These are phyloP conservation scores for Calameuta filiformis DNA, from an alignment of 2,888 invertebrate species.

Conservation along the genomic window DNA sequence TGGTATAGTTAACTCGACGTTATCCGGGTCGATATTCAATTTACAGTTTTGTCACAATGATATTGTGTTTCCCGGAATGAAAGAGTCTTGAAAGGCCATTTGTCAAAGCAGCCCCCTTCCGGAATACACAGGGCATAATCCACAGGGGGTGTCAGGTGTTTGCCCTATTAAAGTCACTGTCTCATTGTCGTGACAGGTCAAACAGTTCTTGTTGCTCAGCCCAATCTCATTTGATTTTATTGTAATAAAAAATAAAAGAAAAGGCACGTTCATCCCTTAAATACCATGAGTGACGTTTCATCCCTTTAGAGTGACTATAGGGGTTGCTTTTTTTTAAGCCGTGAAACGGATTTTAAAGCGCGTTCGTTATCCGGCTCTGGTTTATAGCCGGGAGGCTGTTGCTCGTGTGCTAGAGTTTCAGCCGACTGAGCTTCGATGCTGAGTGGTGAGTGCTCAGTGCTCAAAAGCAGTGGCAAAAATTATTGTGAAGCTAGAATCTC, in stretches of 20 bases:
- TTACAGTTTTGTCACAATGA: conserved; percentile 60
- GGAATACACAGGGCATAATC: neutral
- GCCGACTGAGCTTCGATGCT: neutral
- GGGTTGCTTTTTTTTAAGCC: neutral
- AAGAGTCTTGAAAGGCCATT: neutral
- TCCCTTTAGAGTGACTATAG: neutral
- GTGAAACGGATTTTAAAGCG: neutral
- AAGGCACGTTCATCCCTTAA: neutral
- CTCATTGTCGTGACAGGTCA: neutral
- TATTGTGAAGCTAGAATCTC: too few species aligned
- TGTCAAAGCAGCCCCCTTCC: neutral
- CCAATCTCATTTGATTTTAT: neutral
- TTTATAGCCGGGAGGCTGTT: neutral
- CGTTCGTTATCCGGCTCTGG: neutral
- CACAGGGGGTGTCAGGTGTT: neutral
- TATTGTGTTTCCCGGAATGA: conserved; percentile 46
- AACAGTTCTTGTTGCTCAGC: neutral
- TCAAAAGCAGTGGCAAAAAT: neutral
- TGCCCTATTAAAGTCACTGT: conserved; percentile 2
- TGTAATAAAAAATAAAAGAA: neutral
- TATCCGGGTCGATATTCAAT: conserved; percentile 61
- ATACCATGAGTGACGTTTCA: neutral
- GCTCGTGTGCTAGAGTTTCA: neutral
- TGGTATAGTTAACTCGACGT: neutral
- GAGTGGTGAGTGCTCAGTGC: neutral